Base-by-base conservation (phyloP, 2,888 invertebrate species). In the Abrostola triplasia region DNA sequence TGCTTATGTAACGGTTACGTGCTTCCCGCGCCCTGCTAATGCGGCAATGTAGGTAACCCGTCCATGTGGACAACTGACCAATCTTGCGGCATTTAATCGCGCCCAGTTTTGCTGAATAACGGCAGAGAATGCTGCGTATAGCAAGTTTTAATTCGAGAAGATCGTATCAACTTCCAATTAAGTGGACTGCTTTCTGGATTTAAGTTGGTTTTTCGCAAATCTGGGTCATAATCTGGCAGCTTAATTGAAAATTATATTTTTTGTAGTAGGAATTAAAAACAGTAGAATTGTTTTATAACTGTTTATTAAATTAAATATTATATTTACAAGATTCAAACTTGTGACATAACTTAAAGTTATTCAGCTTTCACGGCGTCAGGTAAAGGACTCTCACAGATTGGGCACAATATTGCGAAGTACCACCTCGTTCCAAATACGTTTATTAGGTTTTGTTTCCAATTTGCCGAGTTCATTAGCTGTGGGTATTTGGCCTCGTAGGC, bases 381-480 rank as follows among this genome's bases (percentile, higher is more conserved):
- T n/a, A 87, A 62, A 37, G 86, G 84, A 70, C 89, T 91, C 5
- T 78, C 59, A 51, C 76, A 77, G 61, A 91, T 85, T 0, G 92
- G 91, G 70, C 87, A 91, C 0, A 92, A 0, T 0, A 90, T 48
- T 6, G 90, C 86, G 36, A 82, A 82, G 44, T 87, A 87, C 92
- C 92, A 92, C 35, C 71, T 87, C 5, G 95, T 90, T 0, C 98
- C 98, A 70, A 98, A 95, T 1, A 97, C 96, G 75, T 95, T 94
- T 63, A 95, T 88, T 7, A 98, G 77, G 88, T 98, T 98, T 48
- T 95, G 88, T 64, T 90, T 95, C 93, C 95, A 95, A 0, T 97
- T 97, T 5, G 96, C 85, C 90, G 96, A 93, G 83, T 97, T 97
- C 7, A 92, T 93, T 35, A 75, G 59, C 13, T 86, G 88, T 56